Evolutionary conservation across 2,797 vertebrate genomes (phyloP), one percentile per base, ranked within the genome.

Genomic region (Poeciliopsis gracilis): DNA sequence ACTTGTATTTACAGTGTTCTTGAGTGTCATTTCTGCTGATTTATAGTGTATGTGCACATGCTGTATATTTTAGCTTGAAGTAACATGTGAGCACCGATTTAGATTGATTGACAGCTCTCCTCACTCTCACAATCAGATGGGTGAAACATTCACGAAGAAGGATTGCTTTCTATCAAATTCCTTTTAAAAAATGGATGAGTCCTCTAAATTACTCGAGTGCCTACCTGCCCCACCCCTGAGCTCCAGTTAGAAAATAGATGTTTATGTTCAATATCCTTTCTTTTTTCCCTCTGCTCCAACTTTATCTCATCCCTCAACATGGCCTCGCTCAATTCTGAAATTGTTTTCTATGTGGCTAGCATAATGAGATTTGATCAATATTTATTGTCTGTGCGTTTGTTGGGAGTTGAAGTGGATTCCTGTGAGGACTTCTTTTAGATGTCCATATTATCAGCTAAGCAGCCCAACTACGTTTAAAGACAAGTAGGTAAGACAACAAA

Each of bases 131-230:
- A 84, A 73, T 80, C 81, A 25, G 73, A 84, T 82, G 75, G 73
- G 81, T 77, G 79, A 82, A 82, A 84, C 83, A 83, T 89, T 88
- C 81, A 85, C 82, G 86, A 82, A 23, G 70, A 80, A 63, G 82
- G 73, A 84, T 84, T 82, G 89, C 81, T 75, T 89, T 91, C 90
- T 84, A 91, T 93, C 89, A 92, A 90, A 89, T 87, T 76, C 77
- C 75, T 84, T 93, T 93, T 90, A 90, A 92, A 59, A 94, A 94
- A 94, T 94, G 78, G 84, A 93, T 94, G 91, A 94, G 89, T 91
- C 28, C 77, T 86, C 86, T 85, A 91, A 93, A 91, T 94, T 86
- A 91, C 90, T 91, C 85, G 33, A 84, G 90, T 83, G 84, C 79
- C 88, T 83, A 80, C 53, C 67, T 30, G 47, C 84, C 77, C 78